Percentiles rank a stretch among this genome's conserved stretches.
Conservation (phyloP, 2,888 invertebrate genomes). For the Mythimna albipuncta region DNA sequence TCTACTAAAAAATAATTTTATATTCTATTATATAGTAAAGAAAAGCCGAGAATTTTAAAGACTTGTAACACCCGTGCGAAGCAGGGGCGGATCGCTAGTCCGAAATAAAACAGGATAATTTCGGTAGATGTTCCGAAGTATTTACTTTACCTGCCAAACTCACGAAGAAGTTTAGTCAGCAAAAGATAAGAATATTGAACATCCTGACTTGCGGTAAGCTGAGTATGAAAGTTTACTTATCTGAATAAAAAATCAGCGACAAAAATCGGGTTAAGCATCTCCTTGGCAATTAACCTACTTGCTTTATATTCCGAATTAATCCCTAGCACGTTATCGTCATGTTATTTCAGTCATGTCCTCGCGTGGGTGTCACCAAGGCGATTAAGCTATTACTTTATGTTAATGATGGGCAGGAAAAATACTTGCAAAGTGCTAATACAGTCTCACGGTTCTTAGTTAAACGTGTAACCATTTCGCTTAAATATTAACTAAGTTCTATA, state of each 20-base stretch:
- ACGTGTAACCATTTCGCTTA: not conserved
- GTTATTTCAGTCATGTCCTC: constrained; percentile 14
- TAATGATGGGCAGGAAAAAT: not conserved
- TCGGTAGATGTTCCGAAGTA: constrained; percentile 22
- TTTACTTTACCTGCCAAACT: constrained; percentile 36
- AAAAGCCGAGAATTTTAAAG: no score
- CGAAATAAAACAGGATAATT: constrained; percentile 8
- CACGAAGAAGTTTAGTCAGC: constrained; percentile 25
- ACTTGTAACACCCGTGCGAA: no score
- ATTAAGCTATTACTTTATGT: not conserved
- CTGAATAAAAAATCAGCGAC: constrained; percentile 27
- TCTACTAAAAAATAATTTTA: no score
- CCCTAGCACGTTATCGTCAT: constrained; percentile 4
- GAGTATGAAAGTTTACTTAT: constrained; percentile 42
- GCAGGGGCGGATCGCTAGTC: not conserved
- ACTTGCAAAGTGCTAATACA: not conserved
- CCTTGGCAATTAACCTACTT: constrained; percentile 22
- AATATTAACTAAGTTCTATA: not conserved
- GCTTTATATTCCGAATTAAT: constrained; percentile 24
- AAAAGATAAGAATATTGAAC: constrained; percentile 47
- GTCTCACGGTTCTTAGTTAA: not conserved
- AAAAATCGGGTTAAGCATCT: constrained; percentile 12
- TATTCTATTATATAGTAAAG: no score
- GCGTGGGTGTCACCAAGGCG: not conserved
- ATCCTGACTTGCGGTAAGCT: constrained; percentile 23